Base-by-base conservation (phyloP, 2,888 invertebrate species). In the Habrosyne pyritoides region DNA sequence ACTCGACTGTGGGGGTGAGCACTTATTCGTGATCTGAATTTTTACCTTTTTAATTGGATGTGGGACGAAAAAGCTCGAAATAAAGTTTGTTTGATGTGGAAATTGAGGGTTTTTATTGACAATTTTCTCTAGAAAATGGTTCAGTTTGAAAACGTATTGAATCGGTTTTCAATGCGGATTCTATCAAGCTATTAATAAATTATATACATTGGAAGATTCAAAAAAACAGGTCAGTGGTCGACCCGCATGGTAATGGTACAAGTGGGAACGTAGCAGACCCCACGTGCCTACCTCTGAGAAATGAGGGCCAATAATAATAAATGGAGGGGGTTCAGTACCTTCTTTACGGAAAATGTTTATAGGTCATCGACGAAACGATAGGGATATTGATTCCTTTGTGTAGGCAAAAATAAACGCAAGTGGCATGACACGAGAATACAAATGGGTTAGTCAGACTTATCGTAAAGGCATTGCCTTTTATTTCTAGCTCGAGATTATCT, bases 301-400 rank as follows among this genome's bases (percentile, higher is more conserved):
- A 81, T 79, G 68, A 65, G 61, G 67, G 67, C 67, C 66, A 69
- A 72, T 77, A 73, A 77, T 78, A 80, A 80, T 67, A 75, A 77
- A 78, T 82, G 74, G 71, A 54, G 62, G 59, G 61, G 67, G 63
- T 7, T 42, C 42, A 59, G 57, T 67, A 63, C 62, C 61, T 61
- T 66, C 66, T 67, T 61, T 54, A 57, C 54, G 61, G 61, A 53
- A 54, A 52, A 68, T 73, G 64, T 71, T 75, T 73, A 66, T 73
- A 74, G 72, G 71, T 70, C 73, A 72, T 66, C 57, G 53, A 59
- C 58, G 63, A 55, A 59, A 42, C 42, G 42, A 59, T 36, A 56
- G 46, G 51, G 52, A 57, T 67, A 76, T 72, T 67, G 77, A 71
- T 75, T 69, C 54, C 54, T 56, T 56, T 57, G 55, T 63, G 62